Base-by-base conservation (phyloP, 2,888 invertebrate genomes). In the Cosmia pyralina region DNA sequence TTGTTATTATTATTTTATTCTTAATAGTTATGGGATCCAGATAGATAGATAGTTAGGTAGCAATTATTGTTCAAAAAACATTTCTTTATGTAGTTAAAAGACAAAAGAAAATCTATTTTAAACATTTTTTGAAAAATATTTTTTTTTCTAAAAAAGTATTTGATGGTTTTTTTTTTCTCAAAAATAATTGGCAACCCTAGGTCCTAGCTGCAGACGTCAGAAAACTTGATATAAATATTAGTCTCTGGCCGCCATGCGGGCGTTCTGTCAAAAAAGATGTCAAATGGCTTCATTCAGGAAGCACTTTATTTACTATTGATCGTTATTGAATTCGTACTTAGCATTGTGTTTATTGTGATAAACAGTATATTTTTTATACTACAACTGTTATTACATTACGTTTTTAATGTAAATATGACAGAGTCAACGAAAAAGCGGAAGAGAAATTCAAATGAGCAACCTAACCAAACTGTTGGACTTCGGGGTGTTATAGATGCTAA, bases 401-500 rank as follows among this genome's bases (percentile, higher is more conserved):
- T 92, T 28, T 83, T 91, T 78, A 77, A 91, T 91, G 90, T 90
- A 87, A 94, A 90, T 81, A 96, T 96, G 96, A 92, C 91, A 17
- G 94, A 95, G 81, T 88, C 92, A 52, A 82, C 92, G 2, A 94
- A 94, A 72, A 94, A 93, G 87, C 90, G 91, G 11, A 95, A 94
- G 78, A 90, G 88, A 75, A 90, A 82, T 69, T 72, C 88, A 22
- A 88, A 87, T 74, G 90, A 87, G 2, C 84, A 89, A 82, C 85
- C 79, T 89, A 93, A 92, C 92, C 93, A 90, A 87, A 92, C 94
- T 11, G 87, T 92, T 6, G 85, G 88, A 1, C 81, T 88, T 50
- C 88, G 96, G 62, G 92, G 92, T 58, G 71, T 89, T 75, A 95
- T 96, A 65, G 94, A 94, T 75, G 94, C 94, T 13, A 96, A 96